These are phyloP conservation scores for Spondyliosoma cantharus DNA, from an alignment of 2,797 vertebrate species.

Conservation along the genomic window DNA sequence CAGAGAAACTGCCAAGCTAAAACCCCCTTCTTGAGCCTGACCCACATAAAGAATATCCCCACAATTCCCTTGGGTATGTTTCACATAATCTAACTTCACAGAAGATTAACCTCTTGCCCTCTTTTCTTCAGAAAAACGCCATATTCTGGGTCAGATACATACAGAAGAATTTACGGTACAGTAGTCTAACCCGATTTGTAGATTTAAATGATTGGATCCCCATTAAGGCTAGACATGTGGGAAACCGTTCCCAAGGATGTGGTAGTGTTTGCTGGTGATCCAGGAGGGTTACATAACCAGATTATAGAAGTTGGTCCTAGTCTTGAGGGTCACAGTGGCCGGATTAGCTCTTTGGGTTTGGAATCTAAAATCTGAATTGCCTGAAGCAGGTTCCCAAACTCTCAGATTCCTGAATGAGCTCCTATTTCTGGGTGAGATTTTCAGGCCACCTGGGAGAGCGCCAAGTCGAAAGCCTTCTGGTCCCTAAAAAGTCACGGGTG, in stretches of 20 bases:
- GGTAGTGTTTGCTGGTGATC: conserved; percentile 36
- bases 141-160: conserved; percentile 19
- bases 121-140: conserved; percentile 19
- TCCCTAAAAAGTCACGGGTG: conserved; percentile 6
- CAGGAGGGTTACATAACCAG: conserved; percentile 58
- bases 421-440: conserved; percentile 25
- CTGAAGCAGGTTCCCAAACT: conserved; percentile 55
- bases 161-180: not conserved
- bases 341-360: conserved; percentile 52
- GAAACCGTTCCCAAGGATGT: conserved; percentile 45
- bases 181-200: not conserved
- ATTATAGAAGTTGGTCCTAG: conserved; percentile 68
- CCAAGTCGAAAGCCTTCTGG: not conserved
- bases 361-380: conserved; percentile 49
- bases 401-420: conserved; percentile 55
- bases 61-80: conserved; percentile 54
- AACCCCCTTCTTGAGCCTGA: conserved; percentile 44
- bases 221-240: conserved; percentile 26
- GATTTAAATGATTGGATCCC: conserved; percentile 8
- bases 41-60: conserved; percentile 73
- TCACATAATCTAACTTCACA: conserved; percentile 61
- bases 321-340: conserved; percentile 51
- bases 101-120: conserved; percentile 68
- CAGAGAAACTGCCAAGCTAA: not conserved
- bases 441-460: conserved; percentile 21